These are phyloP conservation scores for Platichthys flesus DNA, from an alignment of 2,113 vertebrate species.

Conservation along the genomic window DNA sequence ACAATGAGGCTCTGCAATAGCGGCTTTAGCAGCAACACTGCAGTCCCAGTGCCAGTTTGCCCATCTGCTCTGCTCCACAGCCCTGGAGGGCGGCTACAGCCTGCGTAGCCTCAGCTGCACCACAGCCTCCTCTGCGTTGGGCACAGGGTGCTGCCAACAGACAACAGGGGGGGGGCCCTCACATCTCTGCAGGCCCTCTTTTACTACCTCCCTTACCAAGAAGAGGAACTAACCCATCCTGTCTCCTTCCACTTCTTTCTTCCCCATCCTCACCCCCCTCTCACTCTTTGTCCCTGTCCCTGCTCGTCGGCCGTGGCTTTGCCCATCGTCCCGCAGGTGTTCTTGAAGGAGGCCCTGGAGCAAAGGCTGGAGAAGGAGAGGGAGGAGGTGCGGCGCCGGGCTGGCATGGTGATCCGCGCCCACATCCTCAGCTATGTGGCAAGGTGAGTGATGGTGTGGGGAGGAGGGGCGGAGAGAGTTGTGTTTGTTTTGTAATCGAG, in stretches of 20 bases:
- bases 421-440: constrained; percentile 94
- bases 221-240: constrained; percentile 70
- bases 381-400: constrained; percentile 89
- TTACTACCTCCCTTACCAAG: constrained; percentile 48
- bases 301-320: constrained; percentile 58
- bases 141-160: constrained; percentile 59
- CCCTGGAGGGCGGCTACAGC: constrained; percentile 42
- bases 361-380: constrained; percentile 93
- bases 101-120: constrained; percentile 62
- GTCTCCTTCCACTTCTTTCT: constrained; percentile 17
- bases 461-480: constrained; percentile 66
- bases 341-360: constrained; percentile 94
- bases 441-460: constrained; percentile 84
- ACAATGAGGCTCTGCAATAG: constrained; percentile 73
- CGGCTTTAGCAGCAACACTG: constrained; percentile 55
- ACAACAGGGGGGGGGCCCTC: constrained; percentile 54
- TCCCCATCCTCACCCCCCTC: not conserved
- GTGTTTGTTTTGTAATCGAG: constrained; percentile 71
- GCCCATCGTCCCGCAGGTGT: constrained; percentile 85
- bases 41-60: constrained; percentile 45
- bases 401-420: constrained; percentile 91
- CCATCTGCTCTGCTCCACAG: constrained; percentile 51
- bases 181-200: constrained; percentile 59
- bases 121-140: constrained; percentile 66
- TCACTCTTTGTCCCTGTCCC: constrained; percentile 11